Evolutionary conservation across 2,797 vertebrate species (phyloP).

Genomic region (Parotocinclus haroldoi): DNA sequence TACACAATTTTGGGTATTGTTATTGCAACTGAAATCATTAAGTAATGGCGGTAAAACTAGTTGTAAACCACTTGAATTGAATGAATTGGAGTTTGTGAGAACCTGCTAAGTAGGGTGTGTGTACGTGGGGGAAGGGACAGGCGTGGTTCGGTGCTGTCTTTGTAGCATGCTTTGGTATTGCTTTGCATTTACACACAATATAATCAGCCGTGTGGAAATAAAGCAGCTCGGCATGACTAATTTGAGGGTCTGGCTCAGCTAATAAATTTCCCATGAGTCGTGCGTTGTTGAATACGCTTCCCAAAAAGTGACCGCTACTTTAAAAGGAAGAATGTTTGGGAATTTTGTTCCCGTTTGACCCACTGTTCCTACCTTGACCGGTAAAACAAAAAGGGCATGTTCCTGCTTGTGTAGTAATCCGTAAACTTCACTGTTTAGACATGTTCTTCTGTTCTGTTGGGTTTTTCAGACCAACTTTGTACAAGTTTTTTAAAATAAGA

Average conservation of each 20-base stretch:
- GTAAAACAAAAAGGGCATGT: slow-evolving; percentile 50
- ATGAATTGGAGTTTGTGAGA: slow-evolving; percentile 39
- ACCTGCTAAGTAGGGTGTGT: slow-evolving; percentile 71
- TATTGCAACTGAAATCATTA: no score
- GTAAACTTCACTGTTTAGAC: not conserved
- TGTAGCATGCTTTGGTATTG: slow-evolving; percentile 29
- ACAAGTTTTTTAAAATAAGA: not conserved
- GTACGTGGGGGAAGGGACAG: slow-evolving; percentile 63
- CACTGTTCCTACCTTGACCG: slow-evolving; percentile 51
- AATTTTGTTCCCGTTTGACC: slow-evolving; percentile 26
- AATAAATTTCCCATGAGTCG: not conserved
- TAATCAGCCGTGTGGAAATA: not conserved
- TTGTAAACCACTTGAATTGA: not conserved
- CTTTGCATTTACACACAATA: slow-evolving; percentile 42
- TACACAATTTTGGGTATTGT: no score
- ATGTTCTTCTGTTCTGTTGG: not conserved
- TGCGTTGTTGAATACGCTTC: no score
- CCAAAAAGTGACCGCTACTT: slow-evolving; percentile 4
- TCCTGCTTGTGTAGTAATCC: slow-evolving; percentile 43
- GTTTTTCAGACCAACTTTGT: not conserved
- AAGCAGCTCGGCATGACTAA: slow-evolving; percentile 6
- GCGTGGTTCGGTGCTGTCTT: slow-evolving; percentile 55
- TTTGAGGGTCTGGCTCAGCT: no score
- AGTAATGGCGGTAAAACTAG: not conserved
- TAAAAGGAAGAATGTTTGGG: slow-evolving; percentile 44